Conservation (phyloP, 2,113 vertebrate genomes). For the Chascanopsetta lugubris region DNA sequence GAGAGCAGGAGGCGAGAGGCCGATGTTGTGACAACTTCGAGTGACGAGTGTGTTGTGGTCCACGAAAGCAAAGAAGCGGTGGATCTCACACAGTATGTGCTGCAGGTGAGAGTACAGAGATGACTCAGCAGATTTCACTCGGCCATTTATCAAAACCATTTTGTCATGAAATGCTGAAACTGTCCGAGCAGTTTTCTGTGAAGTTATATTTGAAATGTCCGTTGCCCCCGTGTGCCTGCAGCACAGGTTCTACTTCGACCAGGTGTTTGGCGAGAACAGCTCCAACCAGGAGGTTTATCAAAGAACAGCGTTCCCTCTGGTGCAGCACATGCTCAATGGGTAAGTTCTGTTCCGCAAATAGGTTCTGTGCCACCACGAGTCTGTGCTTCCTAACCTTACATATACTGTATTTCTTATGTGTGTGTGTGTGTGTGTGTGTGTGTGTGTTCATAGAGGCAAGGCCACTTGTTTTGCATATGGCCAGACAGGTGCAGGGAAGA, state of each 20-base stretch:
- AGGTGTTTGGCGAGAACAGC: constrained; percentile 89
- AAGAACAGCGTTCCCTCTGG: constrained; percentile 89
- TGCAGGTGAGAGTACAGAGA: constrained; percentile 80
- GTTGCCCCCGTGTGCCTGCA: constrained; percentile 73
- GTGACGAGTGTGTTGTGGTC: constrained; percentile 84
- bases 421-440: too few species aligned
- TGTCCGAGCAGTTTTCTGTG: neutral
- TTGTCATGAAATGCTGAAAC: neutral
- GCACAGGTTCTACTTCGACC: constrained; percentile 95
- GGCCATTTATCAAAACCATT: neutral
- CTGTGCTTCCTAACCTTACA: neutral
- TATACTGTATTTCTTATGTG: constrained; percentile 20
- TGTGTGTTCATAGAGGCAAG: constrained; percentile 81
- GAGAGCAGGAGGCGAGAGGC: constrained; percentile 84
- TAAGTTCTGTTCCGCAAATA: too few species aligned
- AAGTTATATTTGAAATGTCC: neutral
- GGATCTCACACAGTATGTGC: constrained; percentile 89
- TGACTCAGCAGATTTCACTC: neutral
- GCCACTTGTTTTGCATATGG: constrained; percentile 94
- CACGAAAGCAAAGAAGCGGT: constrained; percentile 90
- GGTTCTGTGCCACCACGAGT: neutral
- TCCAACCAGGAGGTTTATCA: constrained; percentile 89
- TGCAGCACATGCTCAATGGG: constrained; percentile 92
- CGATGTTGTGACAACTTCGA: constrained; percentile 85
- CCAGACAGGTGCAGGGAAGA: constrained; percentile 94